phyloP scores from a whole-genome alignment of 2,797 vertebrate species.

The Helarctos malayanus region DNA sequence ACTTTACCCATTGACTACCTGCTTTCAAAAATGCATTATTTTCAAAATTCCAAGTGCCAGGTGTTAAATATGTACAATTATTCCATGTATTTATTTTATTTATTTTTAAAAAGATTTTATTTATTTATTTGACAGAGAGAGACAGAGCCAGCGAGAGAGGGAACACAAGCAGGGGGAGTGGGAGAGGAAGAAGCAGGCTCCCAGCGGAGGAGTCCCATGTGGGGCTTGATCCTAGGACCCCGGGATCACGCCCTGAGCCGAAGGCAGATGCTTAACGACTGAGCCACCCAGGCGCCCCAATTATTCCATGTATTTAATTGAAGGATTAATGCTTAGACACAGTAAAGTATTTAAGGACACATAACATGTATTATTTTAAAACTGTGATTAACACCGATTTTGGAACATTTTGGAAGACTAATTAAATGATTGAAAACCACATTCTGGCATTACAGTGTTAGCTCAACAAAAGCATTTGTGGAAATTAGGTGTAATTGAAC shows the following conservation, averaged over 20 bases:
- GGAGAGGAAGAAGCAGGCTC: no score
- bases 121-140: no score
- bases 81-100: not conserved
- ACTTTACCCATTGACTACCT: not conserved
- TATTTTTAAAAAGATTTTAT: no score
- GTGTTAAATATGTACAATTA: not conserved
- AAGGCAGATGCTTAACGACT: no score
- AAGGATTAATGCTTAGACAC: slow-evolving; percentile 34
- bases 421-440: slow-evolving; percentile 76
- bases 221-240: no score
- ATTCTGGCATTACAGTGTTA: slow-evolving; percentile 62
- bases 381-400: slow-evolving; percentile 68
- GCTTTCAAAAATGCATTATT: not conserved
- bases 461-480: slow-evolving; percentile 60
- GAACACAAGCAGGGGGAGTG: no score
- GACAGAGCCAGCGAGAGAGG: no score
- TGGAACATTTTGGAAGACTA: slow-evolving; percentile 68
- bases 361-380: slow-evolving; percentile 68
- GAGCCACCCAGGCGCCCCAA: not conserved
- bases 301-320: slow-evolving; percentile 52
- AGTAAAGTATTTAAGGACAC: slow-evolving; percentile 59
- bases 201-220: no score
- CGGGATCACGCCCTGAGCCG: no score
- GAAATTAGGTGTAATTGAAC: slow-evolving; percentile 69
- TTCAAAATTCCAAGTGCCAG: not conserved